Evolutionary conservation across 2,797 vertebrate species (phyloP), one percentile per base, ranked within the genome.

Genomic region (Geotrypetes seraphini): DNA sequence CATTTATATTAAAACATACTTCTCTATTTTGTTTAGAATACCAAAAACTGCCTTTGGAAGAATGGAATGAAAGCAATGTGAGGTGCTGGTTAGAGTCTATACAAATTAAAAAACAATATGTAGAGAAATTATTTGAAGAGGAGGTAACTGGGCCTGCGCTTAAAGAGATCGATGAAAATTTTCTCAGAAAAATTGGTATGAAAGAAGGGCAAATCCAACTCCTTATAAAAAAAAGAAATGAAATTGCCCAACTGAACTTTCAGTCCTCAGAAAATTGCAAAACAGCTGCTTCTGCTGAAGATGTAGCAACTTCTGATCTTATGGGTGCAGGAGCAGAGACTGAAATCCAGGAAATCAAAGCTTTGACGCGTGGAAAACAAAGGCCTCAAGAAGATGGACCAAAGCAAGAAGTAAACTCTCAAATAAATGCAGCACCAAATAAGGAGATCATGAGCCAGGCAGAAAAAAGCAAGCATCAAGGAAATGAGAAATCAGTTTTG

Each of bases 41-140:
- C 37, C 44, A 5, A 25, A 43, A 20, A 0, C 23, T 59, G 28
- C 56, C 69, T 15, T 31, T 76, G 29, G 37, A 57, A 16, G 28
- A 59, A 27, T 91, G 87, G 87, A 78, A 44, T 12, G 83, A 83
- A 56, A 57, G 59, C 24, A 38, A 87, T 1, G 86, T 91, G 23
- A 78, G 61, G 32, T 26, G 19, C 2, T 90, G 87, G 87, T 63
- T 91, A 7, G 57, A 38, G 24, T 73, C 70, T 3, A 79, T 62
- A 21, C 73, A 66, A 21, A 49, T 90, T 9, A 85, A 87, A 41
- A 56, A 81, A 13, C 43, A 51, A 1, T 84, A 87, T 4, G 32
- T 74, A 34, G 26, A 76, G 23, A 84, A 77, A 26, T 55, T 88
- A 2, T 0, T 39, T 1, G 69, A 61, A 3, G 78, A 76, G 49